Evolutionary conservation across 2,888 invertebrate genomes (phyloP), one percentile per base, ranked within the genome.

Genomic region (Pterostichus madidus): DNA sequence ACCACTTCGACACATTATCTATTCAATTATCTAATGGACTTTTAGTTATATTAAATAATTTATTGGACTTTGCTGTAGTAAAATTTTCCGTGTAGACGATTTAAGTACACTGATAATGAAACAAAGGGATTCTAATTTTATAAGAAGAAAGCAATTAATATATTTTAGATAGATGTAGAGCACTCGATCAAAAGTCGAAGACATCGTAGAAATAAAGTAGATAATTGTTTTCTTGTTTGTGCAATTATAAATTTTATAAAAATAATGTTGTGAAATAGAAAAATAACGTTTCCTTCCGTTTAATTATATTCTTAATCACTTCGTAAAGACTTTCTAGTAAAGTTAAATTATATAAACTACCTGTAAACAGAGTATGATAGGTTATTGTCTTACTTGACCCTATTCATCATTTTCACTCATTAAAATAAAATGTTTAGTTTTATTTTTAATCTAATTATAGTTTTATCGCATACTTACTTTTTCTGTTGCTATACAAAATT

Each of bases 101-200:
- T 15, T 31, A 59, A 59, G 59, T 59, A 24, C 31, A 59, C 31
- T 59, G 59, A 59, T 59, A 59, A 1, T 11, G 59, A 31, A 59
- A 59, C 59, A 59, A 59, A 31, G 24, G 31, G 59, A 31, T 10
- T 59, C 24, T 11, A 10, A 10, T 5, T 11, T 3, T 15, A 59
- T 31, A 59, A 31, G 15, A 31, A 10, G 2, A 1, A 5, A 59
- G 7, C 31, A 59, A 59, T 59, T 11, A 59, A 59, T 10, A 39
- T 3, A 53, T 31, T 59, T 17, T 4, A 31, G 56, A 8, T 59
- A 59, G 56, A 17, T 17, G 6, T 17, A 24, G 6, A 24, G 11
- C 31, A 56, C 56, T 56, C 8, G 24, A 0, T 10, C 56, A 56
- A 56, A 56, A 24, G 24, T 17, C 59, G 11, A 31, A 17, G 24